phyloP scores from a whole-genome alignment of 2,797 vertebrate genomes.

The Parambassis ranga region DNA sequence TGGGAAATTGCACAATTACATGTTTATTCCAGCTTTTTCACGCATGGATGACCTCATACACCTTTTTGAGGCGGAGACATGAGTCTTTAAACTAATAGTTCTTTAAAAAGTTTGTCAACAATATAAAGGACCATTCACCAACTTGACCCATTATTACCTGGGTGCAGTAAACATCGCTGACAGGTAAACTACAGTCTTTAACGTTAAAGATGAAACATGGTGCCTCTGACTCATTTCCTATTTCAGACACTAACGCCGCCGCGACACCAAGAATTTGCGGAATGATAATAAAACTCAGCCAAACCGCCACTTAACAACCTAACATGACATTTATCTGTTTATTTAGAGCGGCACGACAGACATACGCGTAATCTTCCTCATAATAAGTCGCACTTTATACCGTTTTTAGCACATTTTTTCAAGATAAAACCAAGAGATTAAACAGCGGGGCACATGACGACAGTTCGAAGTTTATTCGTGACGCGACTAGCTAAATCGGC shows the following conservation, averaged over 20 bases:
- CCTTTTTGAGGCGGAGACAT: no score
- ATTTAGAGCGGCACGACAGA: neutral
- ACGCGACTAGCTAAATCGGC: conserved; percentile 48
- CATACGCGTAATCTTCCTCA: fast-evolving
- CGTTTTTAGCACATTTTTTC: conserved; percentile 13
- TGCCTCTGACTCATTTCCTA: conserved; percentile 66
- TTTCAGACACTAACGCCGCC: conserved; percentile 40
- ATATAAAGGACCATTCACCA: no score
- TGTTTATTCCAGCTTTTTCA: no score
- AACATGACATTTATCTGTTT: neutral
- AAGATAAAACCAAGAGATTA: conserved; percentile 57
- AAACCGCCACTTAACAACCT: neutral
- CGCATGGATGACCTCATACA: no score
- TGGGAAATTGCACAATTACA: no score
- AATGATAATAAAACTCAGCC: conserved; percentile 49
- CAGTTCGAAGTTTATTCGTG: conserved; percentile 61
- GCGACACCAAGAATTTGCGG: conserved; percentile 27
- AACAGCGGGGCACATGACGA: conserved; percentile 59
- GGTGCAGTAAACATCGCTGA: no score
- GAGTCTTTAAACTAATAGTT: no score
- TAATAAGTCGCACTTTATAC: neutral
- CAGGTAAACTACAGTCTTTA: neutral
- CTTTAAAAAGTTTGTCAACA: no score
- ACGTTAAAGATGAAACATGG: conserved; percentile 21
- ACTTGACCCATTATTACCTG: no score